Base-by-base conservation (phyloP, 2,888 invertebrate genomes). In the Synanthedon tipuliformis region DNA sequence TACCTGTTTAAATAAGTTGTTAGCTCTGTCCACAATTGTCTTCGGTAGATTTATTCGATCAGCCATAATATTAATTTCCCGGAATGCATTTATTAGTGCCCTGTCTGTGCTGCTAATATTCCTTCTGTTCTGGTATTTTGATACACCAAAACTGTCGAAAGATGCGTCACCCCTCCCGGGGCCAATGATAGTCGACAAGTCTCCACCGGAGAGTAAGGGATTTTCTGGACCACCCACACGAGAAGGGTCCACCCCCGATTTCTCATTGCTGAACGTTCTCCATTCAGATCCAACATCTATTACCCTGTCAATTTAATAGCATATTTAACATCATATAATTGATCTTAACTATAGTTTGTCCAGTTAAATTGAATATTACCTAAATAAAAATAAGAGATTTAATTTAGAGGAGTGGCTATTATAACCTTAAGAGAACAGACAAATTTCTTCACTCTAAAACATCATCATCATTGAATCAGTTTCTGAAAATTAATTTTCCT, bases 251-350 rank as follows among this genome's bases (percentile, higher is more conserved):
- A 95, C 96, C 8, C 96, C 95, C 53, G 94, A 93, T 72, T 98
- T 98, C 75, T 99, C 99, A 78, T 99, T 99, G 71, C 97, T 98
- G 82, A 99, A 99, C 56, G 99, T 99, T 76, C 99, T 91, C 99
- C 99, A 99, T 83, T 99, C 99, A 3, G 99, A 98, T 41, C 99
- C 98, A n/a, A 99, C 99, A 84, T 99, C 99, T 61, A 99, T 98
- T 1, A 99, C 97, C 74, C 98, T 97, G 78, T 55, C 7, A 13
- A 45, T 7, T 7, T 27, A 27, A 27, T 27, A 27, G 27, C 27
- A 27, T 27, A 27, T 4, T 27, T 2, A 27, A 27, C 7, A 27
- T 2, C 27, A 27, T 27, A 7, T 8, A 27, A 2, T 27, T 27
- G 23, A 4, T 23, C 1, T 23, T 3, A 23, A 23, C 23, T 4